Evolutionary conservation across 2,113 vertebrate genomes (phyloP).

Genomic region (Balaeniceps rex): DNA sequence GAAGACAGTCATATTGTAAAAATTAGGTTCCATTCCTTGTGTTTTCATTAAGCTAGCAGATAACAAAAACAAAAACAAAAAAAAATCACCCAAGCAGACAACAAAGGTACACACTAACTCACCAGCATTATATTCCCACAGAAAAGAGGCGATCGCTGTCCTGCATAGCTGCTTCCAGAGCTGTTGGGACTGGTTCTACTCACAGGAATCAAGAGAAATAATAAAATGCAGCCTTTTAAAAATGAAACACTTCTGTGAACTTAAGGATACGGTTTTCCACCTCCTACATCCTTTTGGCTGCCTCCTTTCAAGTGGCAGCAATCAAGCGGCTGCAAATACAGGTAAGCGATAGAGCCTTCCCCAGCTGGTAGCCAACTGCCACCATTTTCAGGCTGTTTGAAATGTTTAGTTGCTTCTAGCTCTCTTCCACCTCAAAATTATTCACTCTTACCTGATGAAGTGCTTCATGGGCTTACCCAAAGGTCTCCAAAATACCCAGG

Average conservation of each 20-base stretch:
- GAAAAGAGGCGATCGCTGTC: fast-evolving
- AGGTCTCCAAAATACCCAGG: neutral
- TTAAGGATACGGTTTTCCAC: neutral
- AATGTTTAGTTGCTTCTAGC: neutral
- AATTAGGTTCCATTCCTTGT: neutral
- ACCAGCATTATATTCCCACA: neutral
- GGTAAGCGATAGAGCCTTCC: neutral
- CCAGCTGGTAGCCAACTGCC: neutral
- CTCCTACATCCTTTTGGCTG: neutral
- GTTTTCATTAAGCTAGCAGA: neutral
- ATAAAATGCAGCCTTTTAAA: neutral
- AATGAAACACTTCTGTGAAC: neutral
- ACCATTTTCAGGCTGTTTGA: neutral
- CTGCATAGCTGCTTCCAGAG: neutral
- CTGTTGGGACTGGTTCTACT: neutral
- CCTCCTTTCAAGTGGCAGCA: neutral
- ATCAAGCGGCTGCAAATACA: fast-evolving
- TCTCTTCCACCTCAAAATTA: neutral
- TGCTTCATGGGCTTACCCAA: neutral
- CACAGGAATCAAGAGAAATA: neutral
- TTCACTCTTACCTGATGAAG: neutral
- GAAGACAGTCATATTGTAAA: neutral
- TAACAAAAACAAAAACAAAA: neutral
- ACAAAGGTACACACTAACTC: neutral
- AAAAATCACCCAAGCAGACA: neutral